These are phyloP conservation scores for Aphelinus atriplicis DNA, from an alignment of 1,140 invertebrate genomes.

Conservation along the genomic window DNA sequence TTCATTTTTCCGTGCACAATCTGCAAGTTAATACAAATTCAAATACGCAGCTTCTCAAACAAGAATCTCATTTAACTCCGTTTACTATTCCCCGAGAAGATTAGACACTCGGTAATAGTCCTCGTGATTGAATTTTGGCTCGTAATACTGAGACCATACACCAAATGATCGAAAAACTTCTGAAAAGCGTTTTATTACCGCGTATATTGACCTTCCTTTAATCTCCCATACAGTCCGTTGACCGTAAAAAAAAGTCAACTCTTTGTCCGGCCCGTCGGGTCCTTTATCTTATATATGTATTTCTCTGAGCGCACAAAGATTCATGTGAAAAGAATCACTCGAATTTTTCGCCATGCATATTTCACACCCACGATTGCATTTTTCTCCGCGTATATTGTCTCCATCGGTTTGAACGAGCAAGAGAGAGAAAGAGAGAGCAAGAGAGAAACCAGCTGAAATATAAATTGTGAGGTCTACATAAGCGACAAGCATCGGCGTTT, in stretches of 20 bases:
- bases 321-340: slow-evolving; percentile 39
- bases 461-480: slow-evolving; percentile 31
- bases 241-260: slow-evolving; percentile 28
- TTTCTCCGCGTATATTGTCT: slow-evolving; percentile 20
- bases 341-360: slow-evolving; percentile 38
- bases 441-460: slow-evolving; percentile 24
- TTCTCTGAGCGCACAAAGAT: slow-evolving; percentile 24
- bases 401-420: background rate
- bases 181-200: slow-evolving; percentile 23
- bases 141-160: too few species aligned
- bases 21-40: too few species aligned
- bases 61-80: too few species aligned
- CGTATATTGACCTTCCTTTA: slow-evolving; percentile 35
- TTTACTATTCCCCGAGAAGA: too few species aligned
- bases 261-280: background rate
- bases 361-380: slow-evolving; percentile 34
- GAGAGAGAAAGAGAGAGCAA: background rate
- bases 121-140: too few species aligned
- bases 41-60: too few species aligned
- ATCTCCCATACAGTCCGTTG: slow-evolving; percentile 22
- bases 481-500: slow-evolving; percentile 6
- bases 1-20: too few species aligned
- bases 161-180: too few species aligned
- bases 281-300: slow-evolving; percentile 28
- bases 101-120: too few species aligned